Evolutionary conservation across 2,888 invertebrate genomes (phyloP), one percentile per base, ranked within the genome.

Genomic region (Melitaea athalia): DNA sequence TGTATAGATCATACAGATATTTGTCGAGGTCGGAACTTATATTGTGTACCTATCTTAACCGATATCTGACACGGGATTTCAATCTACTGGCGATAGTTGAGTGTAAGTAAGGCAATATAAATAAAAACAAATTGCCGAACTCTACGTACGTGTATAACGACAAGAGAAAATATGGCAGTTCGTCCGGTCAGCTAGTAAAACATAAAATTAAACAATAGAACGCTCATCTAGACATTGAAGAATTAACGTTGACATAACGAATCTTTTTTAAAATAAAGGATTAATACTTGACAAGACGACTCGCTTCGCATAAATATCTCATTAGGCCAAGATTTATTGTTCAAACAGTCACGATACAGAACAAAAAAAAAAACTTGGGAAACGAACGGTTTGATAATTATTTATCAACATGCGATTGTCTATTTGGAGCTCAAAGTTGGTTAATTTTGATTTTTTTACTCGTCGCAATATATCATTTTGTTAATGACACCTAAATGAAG

Each of bases 371-470:
- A 91, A 91, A 86, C 78, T 89, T 89, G 79, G 76, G 80, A 87
- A 85, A 83, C 82, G 84, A 86, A 86, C 84, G 77, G 82, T 88
- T 85, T 88, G 86, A 91, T 92, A 92, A 92, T 92, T 92, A 92
- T 88, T 91, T 89, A 85, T 81, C 88, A 88, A 84, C 92, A 92
- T 92, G 92, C 92, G 89, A 92, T 88, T 91, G 89, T 91, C 91
- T 92, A 88, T 91, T 88, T 81, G 85, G 81, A 81, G 79, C 80
- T 80, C 79, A 76, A 78, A 79, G 82, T 77, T 81, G 81, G 80
- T 87, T 89, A 86, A 88, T 89, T 89, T 81, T 80, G 69, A 78
- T 81, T 57, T 88, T 86, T 90, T 88, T 89, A 87, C 88, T 87
- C 82, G 73, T 81, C 68, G 81, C 82, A 85, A 90, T 90, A 89